Conservation (phyloP, 2,797 vertebrate species). For the Leptodactylus fallax region DNA sequence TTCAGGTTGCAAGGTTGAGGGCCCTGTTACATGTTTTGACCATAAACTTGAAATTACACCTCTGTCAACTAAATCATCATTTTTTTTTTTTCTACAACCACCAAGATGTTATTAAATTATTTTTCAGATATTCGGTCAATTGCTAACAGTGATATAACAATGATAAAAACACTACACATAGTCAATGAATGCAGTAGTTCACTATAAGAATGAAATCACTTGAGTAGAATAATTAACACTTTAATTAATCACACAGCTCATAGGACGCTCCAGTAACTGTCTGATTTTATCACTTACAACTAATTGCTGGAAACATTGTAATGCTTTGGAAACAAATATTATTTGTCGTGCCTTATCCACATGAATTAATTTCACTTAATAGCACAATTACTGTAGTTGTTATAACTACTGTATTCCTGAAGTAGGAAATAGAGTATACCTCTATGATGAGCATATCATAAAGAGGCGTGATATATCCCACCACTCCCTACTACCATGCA, state of each 20-base stretch:
- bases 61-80: background rate
- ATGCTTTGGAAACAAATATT: constrained; percentile 47
- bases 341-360: constrained; percentile 28
- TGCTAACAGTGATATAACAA: background rate
- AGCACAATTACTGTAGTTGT: background rate
- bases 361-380: constrained; percentile 29
- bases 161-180: background rate
- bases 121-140: background rate
- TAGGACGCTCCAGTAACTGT: constrained; percentile 15
- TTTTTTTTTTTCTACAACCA: background rate
- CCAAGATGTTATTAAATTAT: background rate
- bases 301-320: constrained; percentile 43
- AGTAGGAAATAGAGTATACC: background rate
- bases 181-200: constrained; percentile 6
- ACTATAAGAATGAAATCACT: constrained; percentile 30
- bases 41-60: background rate
- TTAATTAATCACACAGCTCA: constrained; percentile 43
- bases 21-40: background rate
- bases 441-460: background rate
- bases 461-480: too few species aligned
- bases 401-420: background rate
- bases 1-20: background rate
- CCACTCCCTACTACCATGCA: too few species aligned
- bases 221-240: constrained; percentile 40
- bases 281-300: constrained; percentile 35